Evolutionary conservation across 2,797 vertebrate genomes (phyloP), one percentile per base, ranked within the genome.

Genomic region (Syndactyla subalaris): DNA sequence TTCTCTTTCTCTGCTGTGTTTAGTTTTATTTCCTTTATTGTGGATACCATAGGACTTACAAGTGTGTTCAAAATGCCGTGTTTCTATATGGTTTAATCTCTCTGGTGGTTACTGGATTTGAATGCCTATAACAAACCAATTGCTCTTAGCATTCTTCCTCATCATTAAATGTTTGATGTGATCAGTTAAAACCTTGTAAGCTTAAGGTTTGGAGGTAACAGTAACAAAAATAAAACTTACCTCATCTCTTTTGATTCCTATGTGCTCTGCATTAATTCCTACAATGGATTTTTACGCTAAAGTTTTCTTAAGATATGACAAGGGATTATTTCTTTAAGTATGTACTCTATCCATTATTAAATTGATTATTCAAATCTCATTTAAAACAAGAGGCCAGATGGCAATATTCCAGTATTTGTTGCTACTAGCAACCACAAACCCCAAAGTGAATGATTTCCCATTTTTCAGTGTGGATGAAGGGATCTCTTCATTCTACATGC

Each of bases 351-450:
- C 97, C 96, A 94, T 97, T 98, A 98, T 97, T 98, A 98, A 98
- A 98, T 97, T 98, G 98, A 98, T 98, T 98, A 98, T 98, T 98
- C 97, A 97, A 97, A 98, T 98, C 93, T 98, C 97, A 97, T 98
- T 98, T 97, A 88, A 97, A 98, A 96, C 95, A 97, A 97, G 97
- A 97, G 97, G 93, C 97, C 97, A 98, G 97, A 98, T 98, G 98
- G 98, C 98, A 98, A 96, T 97, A 98, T 98, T 98, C 97, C 98
- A 98, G 97, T 98, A 97, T 98, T 98, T 98, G 98, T 98, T 98
- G 98, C 98, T 97, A 97, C 73, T 98, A 96, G 98, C 98, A 98
- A 98, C 97, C 95, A 97, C 93, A 96, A 97, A 94, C 89, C 94
- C 95, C 91, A 98, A 97, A 98, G 94, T 91, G 95, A 97, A 97